Base-by-base conservation (phyloP, 2,113 vertebrate species). In the Oreochromis tanganicae region DNA sequence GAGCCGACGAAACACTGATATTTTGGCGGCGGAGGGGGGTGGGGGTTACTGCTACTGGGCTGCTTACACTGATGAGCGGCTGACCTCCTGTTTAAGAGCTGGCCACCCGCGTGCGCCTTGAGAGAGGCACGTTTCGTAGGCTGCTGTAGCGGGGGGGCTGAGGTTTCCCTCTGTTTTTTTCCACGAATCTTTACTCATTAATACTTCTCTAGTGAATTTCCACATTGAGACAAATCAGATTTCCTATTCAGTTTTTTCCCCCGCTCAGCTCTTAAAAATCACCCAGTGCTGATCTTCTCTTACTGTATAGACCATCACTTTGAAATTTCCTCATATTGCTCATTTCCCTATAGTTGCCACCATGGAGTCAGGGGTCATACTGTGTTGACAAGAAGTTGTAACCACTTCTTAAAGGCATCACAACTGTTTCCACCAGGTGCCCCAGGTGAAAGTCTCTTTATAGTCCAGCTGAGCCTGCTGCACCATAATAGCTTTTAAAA, bases 11-110 rank as follows among this genome's bases (percentile, higher is more conserved):
- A n/a, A 13, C 34, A 11, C 19, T 38, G 63, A 43, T 43, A 73
- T 57, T 84, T 36, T 48, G 24, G 71, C 38, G 61, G 17, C 3
- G 36, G 21, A 13, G 55, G 55, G 27, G 34, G 52, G n/a, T n/a
- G n/a, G n/a, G 29, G 29, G 8, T 3, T 7, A 54, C 52, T 46
- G 90, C 83, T 85, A n/a, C 61, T n/a, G 52, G n/a, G 79, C 75
- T 29, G 34, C 63, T 57, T 2, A 68, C 55, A 55, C 81, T 27
- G 82, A 63, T 63, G 87, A 84, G 86, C 17, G 87, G 78, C 88
- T 92, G 92, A 94, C 92, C 90, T 92, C 92, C 85, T 34, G 83
- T 61, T 80, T 27, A 32, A 41, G 80, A 4, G 87, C 78, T 89
- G 87, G 59, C 19, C 59, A 66, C 82, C 86, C 9, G 24, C 12